These are phyloP conservation scores for Oscheius sp. DNA, from an alignment of 2,888 invertebrate genomes.

Conservation along the genomic window DNA sequence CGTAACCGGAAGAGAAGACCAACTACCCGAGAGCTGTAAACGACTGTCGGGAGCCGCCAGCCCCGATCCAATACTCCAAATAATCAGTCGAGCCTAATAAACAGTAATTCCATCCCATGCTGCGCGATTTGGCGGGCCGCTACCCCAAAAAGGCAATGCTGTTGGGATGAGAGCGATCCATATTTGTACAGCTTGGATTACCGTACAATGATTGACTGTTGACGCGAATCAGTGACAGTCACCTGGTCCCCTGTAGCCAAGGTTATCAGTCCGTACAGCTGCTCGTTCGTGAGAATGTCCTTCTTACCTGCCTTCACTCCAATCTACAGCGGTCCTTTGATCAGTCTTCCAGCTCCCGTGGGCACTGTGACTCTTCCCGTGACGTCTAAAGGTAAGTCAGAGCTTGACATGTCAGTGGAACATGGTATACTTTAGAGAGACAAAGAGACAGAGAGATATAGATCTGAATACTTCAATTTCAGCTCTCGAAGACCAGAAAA, in stretches of 20 bases:
- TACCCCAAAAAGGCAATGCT: conserved; percentile 13
- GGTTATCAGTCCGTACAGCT: conserved; percentile 27
- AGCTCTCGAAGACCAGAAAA: not conserved
- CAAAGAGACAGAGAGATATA: no score
- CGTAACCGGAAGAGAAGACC: conserved; percentile 38
- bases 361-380: conserved; percentile 5
- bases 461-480: no score
- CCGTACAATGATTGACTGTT: conserved; percentile 32
- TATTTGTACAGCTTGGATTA: conserved; percentile 29
- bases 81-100: conserved; percentile 39
- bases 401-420: no score
- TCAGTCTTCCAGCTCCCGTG: conserved; percentile 5
- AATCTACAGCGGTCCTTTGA: conserved; percentile 15
- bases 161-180: conserved; percentile 17
- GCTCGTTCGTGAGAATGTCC: conserved; percentile 12
- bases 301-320: conserved; percentile 30
- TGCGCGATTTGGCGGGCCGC: no score
- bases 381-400: not conserved
- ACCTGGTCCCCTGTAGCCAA: conserved; percentile 19
- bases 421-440: no score
- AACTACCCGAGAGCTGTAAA: conserved; percentile 45
- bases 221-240: conserved; percentile 29
- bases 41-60: conserved; percentile 34
- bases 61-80: conserved; percentile 50
- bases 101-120: conserved; percentile 13